These are phyloP conservation scores for Microtus ochrogaster DNA, from an alignment of 2,113 vertebrate genomes.

Conservation along the genomic window DNA sequence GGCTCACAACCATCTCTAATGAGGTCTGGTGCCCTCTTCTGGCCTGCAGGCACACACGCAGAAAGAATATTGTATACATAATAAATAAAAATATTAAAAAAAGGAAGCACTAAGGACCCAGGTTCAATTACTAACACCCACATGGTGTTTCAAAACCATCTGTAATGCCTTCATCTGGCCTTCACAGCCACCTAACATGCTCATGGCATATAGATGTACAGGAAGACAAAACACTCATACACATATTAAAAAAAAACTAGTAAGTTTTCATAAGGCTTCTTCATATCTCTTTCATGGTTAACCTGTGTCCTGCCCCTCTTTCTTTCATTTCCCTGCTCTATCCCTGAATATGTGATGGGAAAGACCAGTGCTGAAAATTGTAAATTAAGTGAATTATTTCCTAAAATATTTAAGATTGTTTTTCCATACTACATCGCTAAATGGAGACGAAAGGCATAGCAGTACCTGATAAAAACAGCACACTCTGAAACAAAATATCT, in stretches of 20 bases:
- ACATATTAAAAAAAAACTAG: not conserved
- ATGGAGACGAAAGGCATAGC: not conserved
- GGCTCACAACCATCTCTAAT: too few relatives aligned
- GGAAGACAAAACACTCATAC: not conserved
- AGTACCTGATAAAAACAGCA: not conserved
- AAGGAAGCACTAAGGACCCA: not conserved
- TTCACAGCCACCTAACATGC: not conserved
- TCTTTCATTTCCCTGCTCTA: not conserved
- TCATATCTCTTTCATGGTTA: not conserved
- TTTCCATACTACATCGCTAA: conserved; percentile 22
- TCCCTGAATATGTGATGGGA: not conserved
- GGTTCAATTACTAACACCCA: not conserved
- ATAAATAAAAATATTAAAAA: too few relatives aligned
- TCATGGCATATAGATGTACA: not conserved
- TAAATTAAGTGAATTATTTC: not conserved
- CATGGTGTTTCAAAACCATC: not conserved
- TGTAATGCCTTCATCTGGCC: not conserved
- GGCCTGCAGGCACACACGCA: too few relatives aligned
- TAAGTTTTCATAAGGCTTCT: not conserved
- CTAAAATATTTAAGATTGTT: conserved; percentile 24
- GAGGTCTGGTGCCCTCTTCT: too few relatives aligned
- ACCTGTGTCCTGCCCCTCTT: too few relatives aligned
- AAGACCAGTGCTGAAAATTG: not conserved
- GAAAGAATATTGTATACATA: too few relatives aligned
- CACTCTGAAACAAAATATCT: conserved; percentile 43